Evolutionary conservation across 2,888 invertebrate genomes (phyloP).

Genomic region (Leptinotarsa juncta): DNA sequence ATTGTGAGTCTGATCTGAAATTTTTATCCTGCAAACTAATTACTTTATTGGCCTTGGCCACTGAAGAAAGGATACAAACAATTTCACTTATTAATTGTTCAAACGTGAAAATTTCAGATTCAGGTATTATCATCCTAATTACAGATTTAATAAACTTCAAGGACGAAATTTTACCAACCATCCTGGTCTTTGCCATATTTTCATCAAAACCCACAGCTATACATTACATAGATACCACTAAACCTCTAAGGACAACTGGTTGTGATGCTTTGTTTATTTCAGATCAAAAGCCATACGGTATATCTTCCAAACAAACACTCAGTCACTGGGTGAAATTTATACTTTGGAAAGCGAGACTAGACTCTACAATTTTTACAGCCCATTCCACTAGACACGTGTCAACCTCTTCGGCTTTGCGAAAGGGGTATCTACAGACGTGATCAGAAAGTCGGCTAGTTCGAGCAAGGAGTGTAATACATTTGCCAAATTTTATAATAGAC

Average conservation of each 20-base stretch:
- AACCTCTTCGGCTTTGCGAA: constrained; percentile 38
- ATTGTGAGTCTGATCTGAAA: constrained; percentile 9
- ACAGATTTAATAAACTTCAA: constrained; percentile 33
- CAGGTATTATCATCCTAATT: constrained; percentile 27
- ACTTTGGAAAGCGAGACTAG: constrained; percentile 14
- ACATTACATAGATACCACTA: too few species aligned
- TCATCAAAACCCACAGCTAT: constrained; percentile 29
- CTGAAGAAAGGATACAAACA: constrained; percentile 32
- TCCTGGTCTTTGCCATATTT: constrained; percentile 28
- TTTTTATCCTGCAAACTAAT: constrained; percentile 30
- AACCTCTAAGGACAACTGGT: too few species aligned
- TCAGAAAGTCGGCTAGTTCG: constrained; percentile 42
- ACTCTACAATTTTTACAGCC: constrained; percentile 25
- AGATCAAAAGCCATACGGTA: constrained; percentile 38
- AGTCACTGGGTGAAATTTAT: constrained; percentile 42
- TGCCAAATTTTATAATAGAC: neutral
- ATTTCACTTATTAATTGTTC: constrained; percentile 26
- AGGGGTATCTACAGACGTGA: constrained; percentile 39
- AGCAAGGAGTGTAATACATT: neutral
- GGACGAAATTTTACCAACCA: constrained; percentile 25
- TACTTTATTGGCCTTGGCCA: constrained; percentile 23
- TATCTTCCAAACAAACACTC: constrained; percentile 41
- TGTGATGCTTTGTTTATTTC: constrained; percentile 23
- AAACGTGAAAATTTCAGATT: constrained; percentile 16
- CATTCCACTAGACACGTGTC: constrained; percentile 44